Base-by-base conservation (phyloP, 2,113 vertebrate genomes). In the Notothenia rossii region DNA sequence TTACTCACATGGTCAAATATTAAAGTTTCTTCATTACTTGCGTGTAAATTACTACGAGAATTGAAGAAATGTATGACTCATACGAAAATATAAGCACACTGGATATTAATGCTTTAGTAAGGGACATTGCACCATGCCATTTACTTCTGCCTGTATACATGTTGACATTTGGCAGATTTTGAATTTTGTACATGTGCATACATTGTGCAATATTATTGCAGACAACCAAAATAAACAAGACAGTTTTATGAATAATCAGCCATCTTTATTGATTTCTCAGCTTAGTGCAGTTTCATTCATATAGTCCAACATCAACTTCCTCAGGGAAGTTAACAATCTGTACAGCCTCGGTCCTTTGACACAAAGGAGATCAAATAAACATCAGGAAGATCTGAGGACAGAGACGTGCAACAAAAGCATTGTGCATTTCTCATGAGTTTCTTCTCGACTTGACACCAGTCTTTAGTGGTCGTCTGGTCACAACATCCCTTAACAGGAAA, bases 211-310 rank as follows among this genome's bases (percentile, higher is more conserved):
- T 40, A 49, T 49, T 22, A 65, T 10, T 49, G 15, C 45, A 7
- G 12, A 14, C 10, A 9, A 22, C 12, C 8, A 25, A 64, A 46
- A n/a, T 10, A 18, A 4, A 18, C 48, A 2, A 25, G 3, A 45
- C 53, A 9, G 22, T n/a, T n/a, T 36, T 36, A n/a, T 36, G 22
- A 49, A 33, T 18, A 49, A 36, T 2, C 17, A 49, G 29, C 15
- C 17, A 59, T 13, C 70, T 60, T 49, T 49, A 59, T 59, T 72
- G 22, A 49, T 59, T 50, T 72, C 56, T 50, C 45, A 15, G 69
- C 45, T 46, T 15, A 13, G 29, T 50, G 48, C 10, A 40, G 36
- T 40, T 40, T 40, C 36, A 7, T 40, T 40, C 29, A 29, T 29
- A 29, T 29, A 29, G 29, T 29, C 36, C 36, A 40, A 40, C 36